Evolutionary conservation across 2,113 vertebrate genomes (phyloP).

Genomic region (Atlantisia rogersi): DNA sequence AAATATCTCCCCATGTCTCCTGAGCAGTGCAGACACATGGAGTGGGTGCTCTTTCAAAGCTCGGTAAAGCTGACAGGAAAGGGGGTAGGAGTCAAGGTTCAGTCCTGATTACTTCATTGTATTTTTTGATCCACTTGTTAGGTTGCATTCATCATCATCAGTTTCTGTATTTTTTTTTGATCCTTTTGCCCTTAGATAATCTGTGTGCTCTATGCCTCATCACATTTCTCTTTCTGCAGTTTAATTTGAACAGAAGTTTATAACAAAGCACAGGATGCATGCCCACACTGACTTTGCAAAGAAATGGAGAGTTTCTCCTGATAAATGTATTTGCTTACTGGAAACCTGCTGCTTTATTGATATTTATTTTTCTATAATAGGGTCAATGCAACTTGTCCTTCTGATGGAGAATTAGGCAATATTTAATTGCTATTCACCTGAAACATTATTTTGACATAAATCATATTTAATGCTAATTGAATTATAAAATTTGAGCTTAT

Average conservation of each 20-base stretch:
- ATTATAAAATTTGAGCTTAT: slow-evolving; percentile 41
- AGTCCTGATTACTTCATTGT: neutral
- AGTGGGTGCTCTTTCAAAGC: neutral
- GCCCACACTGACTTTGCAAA: neutral
- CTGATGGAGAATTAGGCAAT: slow-evolving; percentile 1
- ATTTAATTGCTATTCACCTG: slow-evolving; percentile 52
- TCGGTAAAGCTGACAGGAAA: neutral
- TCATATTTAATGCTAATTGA: slow-evolving; percentile 47
- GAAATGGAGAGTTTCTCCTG: slow-evolving; percentile 38
- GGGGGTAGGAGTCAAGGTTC: neutral
- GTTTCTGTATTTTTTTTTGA: neutral
- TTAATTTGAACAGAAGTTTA: slow-evolving; percentile 45
- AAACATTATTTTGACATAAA: slow-evolving; percentile 46
- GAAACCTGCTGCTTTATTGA: slow-evolving; percentile 53
- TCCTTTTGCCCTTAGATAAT: neutral
- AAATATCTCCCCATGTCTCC: neutral
- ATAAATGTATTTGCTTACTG: slow-evolving; percentile 56
- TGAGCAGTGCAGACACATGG: neutral
- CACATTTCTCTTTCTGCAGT: neutral
- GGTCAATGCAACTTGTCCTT: slow-evolving; percentile 34
- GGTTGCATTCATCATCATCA: neutral
- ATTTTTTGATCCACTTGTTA: neutral
- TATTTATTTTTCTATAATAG: slow-evolving; percentile 45
- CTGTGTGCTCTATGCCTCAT: neutral
- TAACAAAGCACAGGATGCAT: neutral